Evolutionary conservation across 2,113 vertebrate species (phyloP), one percentile per base, ranked within the genome.

Genomic region (Lepisosteus oculatus): DNA sequence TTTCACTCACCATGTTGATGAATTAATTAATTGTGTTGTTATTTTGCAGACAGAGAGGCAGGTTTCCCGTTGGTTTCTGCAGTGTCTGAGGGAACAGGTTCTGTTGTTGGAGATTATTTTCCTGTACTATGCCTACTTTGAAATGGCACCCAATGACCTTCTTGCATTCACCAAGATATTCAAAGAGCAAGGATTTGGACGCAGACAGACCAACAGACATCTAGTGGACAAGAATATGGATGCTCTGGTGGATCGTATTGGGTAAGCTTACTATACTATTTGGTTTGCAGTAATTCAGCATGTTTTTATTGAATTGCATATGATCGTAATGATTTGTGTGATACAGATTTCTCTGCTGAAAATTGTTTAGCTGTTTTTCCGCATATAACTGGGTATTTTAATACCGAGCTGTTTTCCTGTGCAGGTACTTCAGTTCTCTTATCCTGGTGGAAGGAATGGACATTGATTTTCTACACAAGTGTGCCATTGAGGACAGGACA

Each of bases 361-460:
- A 29, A 29, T 29, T 29, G 29, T 29, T 29, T 29, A 29, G 29
- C 29, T 29, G 29, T 29, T 29, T 29, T 29, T 29, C 1, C 29
- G 29, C 29, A 29, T 29, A 29, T 29, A 29, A 29, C 29, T 29
- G 1, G 29, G 29, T 29, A 29, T 29, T 29, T 29, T 29, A 29
- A 29, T 29, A 29, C 29, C 2, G 29, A 29, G 29, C 29, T 29
- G 29, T 9, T 51, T 66, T 8, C 64, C 65, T 78, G 12, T 81
- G 41, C 78, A 99, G 97, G n/a, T 97, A 96, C 83, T 93, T 99
- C 17, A 95, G 96, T 75, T 92, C 93, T 73, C 93, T 99, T 43
- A 99, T 99, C 81, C 85, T 99, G 70, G 92, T 99, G 51, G 97
- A 99, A 76, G 97, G 96, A 74, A 96, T 99, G 94, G 97, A 99